These are phyloP conservation scores for Phthorimaea operculella DNA, from an alignment of 1,140 invertebrate species.

Conservation along the genomic window DNA sequence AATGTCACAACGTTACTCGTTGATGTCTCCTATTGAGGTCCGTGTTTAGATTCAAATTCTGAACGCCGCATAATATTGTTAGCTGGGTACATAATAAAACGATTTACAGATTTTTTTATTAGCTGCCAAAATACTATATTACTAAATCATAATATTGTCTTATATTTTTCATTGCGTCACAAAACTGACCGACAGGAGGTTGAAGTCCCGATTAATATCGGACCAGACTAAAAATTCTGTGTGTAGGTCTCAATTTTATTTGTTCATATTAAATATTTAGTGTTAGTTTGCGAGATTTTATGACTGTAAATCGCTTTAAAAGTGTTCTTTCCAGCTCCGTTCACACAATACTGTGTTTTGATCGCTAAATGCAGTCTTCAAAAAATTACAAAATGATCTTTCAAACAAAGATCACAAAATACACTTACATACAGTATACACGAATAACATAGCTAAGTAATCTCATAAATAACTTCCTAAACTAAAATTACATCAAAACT, in stretches of 20 bases:
- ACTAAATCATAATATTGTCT: no score
- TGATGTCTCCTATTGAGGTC: slow-evolving; percentile 50
- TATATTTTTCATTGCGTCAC: no score
- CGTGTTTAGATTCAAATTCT: slow-evolving; percentile 14
- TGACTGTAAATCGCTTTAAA: no score
- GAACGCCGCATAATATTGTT: slow-evolving; percentile 5
- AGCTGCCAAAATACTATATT: no score
- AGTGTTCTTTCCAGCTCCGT: not conserved
- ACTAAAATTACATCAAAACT: slow-evolving; percentile 46
- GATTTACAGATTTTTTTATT: no score
- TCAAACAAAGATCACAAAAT: slow-evolving; percentile 55
- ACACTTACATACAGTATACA: slow-evolving; percentile 36
- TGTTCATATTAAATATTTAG: no score
- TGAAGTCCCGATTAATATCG: no score
- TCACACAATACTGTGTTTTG: slow-evolving; percentile 29
- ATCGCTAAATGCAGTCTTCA: slow-evolving; percentile 63
- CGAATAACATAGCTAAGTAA: slow-evolving; percentile 52
- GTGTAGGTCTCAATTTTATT: no score
- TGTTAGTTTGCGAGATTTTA: no score
- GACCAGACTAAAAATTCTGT: no score
- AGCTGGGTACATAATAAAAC: no score
- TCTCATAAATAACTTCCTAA: slow-evolving; percentile 64
- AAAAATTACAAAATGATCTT: slow-evolving; percentile 35
- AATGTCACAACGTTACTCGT: slow-evolving; percentile 51
- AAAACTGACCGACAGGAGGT: no score